Conservation (phyloP, 2,797 vertebrate species). For the Hirundo rustica region DNA sequence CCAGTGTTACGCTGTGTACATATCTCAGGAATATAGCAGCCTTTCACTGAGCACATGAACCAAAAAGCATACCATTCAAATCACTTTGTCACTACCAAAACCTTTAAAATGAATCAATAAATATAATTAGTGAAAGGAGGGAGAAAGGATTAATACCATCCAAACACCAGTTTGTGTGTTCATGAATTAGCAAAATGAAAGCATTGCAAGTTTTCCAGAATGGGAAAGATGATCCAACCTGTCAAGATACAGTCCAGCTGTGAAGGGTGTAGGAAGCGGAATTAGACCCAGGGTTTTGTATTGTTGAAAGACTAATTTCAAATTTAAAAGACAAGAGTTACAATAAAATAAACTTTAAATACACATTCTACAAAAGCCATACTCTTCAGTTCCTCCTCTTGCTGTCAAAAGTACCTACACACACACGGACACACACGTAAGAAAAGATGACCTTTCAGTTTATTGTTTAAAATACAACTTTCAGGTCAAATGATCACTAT, state of each 20-base stretch:
- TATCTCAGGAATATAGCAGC: neutral
- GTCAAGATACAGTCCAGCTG: neutral
- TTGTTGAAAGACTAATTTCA: neutral
- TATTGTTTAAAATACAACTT: constrained; percentile 36
- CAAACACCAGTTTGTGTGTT: neutral
- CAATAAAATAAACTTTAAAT: neutral
- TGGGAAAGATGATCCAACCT: neutral
- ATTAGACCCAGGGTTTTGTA: neutral
- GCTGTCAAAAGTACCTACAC: neutral
- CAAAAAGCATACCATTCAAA: neutral
- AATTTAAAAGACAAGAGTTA: neutral
- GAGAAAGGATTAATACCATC: neutral
- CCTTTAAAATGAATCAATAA: neutral
- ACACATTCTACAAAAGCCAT: neutral
- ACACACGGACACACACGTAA: rapidly evolving
- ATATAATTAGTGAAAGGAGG: neutral
- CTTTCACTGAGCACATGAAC: neutral
- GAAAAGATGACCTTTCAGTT: neutral
- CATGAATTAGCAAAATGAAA: neutral
- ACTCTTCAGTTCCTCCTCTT: neutral
- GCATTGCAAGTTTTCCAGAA: neutral
- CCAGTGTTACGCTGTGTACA: neutral
- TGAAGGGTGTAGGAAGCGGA: neutral
- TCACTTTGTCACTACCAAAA: neutral
- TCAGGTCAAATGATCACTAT: neutral